Base-by-base conservation (phyloP, 2,888 invertebrate genomes). In the Microplitis deprimator region DNA sequence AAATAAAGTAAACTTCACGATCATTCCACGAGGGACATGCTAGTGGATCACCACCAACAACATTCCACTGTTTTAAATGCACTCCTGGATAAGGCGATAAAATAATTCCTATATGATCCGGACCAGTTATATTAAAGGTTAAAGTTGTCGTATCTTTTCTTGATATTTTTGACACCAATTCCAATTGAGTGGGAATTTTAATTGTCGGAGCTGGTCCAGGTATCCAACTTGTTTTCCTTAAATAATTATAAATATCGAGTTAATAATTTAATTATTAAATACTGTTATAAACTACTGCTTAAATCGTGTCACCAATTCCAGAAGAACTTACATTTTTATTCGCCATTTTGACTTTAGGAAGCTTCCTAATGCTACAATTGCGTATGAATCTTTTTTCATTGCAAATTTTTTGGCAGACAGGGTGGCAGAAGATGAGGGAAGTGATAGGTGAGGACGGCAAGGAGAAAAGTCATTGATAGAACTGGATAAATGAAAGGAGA, bases 61-160 rank as follows among this genome's bases (percentile, higher is more conserved):
- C 87, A 81, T 92, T 93, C 93, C 94, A 94, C 39, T 89, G 88
- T 50, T 87, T 86, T 67, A 94, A 84, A 76, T 90, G 88, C 6
- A 93, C 92, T 77, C 92, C 93, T 76, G 87, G 84, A 61, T 90
- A 90, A 4, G 94, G 94, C 0, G 94, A 92, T 75, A 95, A 86
- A 87, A 94, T 92, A 79, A 94, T 90, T 5, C 92, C 93, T 86
- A 94, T 92, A 85, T 94, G 94, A 84, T 93, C 92, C 1, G 94
- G 94, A 73, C 94, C 92, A 82, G 91, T 91, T 68, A 92, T 87
- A 81, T 91, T 90, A 78, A 93, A 90, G 10, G 90, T 90, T 64
- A 92, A 88, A 75, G 90, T 90, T 73, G 89, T 83, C 59, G 90
- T 85, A 75, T 91, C 89, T 73, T 87, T 87, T 75, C 85, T 82